Base-by-base conservation (phyloP, 1,140 invertebrate genomes). In the Drosophila nigromelanica region DNA sequence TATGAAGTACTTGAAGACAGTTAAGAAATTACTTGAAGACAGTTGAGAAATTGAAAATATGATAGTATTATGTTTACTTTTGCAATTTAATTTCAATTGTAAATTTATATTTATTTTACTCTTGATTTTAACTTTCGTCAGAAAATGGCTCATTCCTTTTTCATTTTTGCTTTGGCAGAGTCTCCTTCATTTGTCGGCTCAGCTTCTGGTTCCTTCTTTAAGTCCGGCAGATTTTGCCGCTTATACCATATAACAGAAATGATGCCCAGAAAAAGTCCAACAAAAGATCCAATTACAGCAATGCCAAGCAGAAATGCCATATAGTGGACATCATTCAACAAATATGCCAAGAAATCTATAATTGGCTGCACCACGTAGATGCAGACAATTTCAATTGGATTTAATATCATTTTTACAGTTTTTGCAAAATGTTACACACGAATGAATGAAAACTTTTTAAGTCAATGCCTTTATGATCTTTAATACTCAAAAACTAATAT, bases 311-410 rank as follows among this genome's bases (percentile, higher is more conserved):
- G 30, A 40, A 63, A 85, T 0, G 61, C 73, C 6, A 67, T 0
- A 47, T 59, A 54, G 40, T 85, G 73, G 0, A 86, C 73, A 1
- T 80, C 81, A 10, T 62, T 48, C 0, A 54, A 6, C 8, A 85
- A 40, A n/a, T 68, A 77, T 11, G n/a, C 61, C 48, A 85, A 14
- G 0, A 8, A 50, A 39, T 85, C 77, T n/a, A 85, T 61, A 3
- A 86, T 37, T 1, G 77, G 80, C 15, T 85, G 80, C 18, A 64
- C 64, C 14, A 60, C 4, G 10, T 61, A 27, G 30, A 35, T 37
- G 14, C 68, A 76, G 45, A 73, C 15, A 8, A 69, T n/a, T 66
- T 85, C 76, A 15, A 83, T 85, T 0, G 80, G 80, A 54, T 85
- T 85, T 14, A 58, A 33, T 47, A 83, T 45, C 68, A 85, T 51